A percentile compares a stretch with the other conserved stretches of the same genome.
Conservation (phyloP, 2,113 vertebrate species). For the Tragelaphus strepsiceros region DNA sequence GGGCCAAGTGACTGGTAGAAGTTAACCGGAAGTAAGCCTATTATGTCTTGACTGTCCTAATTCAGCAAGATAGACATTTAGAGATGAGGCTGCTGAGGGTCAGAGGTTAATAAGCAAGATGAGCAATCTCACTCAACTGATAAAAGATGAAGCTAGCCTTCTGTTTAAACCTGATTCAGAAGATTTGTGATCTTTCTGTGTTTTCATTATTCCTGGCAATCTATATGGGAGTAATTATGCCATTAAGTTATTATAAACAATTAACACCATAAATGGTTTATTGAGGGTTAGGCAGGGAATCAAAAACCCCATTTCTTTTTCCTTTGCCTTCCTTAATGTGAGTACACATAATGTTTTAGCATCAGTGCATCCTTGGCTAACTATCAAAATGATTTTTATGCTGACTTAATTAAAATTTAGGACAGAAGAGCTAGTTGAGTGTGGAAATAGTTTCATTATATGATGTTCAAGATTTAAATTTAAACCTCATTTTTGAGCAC, state of each 20-base stretch:
- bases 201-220: neutral
- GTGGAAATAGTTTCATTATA: conserved; percentile 46
- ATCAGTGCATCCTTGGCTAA: neutral
- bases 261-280: conserved; percentile 27
- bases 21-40: neutral
- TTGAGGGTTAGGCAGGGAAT: conserved; percentile 40
- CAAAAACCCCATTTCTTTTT: conserved; percentile 30
- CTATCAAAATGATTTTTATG: conserved; percentile 51
- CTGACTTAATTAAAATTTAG: conserved; percentile 52
- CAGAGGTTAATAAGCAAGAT: neutral
- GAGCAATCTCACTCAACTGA: neutral
- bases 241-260: conserved; percentile 63
- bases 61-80: neutral
- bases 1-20: neutral
- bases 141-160: neutral
- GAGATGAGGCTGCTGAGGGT: neutral
- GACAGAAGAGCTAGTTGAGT: conserved; percentile 3
- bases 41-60: neutral
- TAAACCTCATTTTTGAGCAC: neutral
- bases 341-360: conserved; percentile 37
- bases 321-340: conserved; percentile 22
- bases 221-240: conserved; percentile 19
- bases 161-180: neutral
- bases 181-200: neutral
- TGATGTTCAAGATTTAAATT: neutral